Evolutionary conservation across 2,113 vertebrate species (phyloP).

Genomic region (Ceyx cyanopectus): DNA sequence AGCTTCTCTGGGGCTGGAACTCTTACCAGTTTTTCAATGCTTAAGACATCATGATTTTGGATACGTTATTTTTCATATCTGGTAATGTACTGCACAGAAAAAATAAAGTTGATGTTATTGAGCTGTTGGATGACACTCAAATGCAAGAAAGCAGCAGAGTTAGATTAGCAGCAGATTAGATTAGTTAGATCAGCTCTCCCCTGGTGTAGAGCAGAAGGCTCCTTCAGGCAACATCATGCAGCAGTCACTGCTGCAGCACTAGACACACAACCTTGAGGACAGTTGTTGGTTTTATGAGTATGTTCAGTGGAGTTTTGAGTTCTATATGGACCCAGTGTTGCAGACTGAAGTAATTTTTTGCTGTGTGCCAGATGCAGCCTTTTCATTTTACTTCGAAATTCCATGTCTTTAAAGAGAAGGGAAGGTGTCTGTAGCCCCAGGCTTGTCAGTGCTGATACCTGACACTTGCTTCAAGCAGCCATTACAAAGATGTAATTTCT

Average conservation of each 20-base stretch:
- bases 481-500: background rate
- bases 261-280: background rate
- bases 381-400: background rate
- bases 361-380: background rate
- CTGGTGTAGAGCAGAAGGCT: background rate
- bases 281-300: background rate
- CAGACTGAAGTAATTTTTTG: background rate
- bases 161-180: no score
- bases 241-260: fast-evolving
- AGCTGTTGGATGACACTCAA: background rate
- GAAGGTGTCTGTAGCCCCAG: background rate
- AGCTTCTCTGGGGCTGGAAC: background rate
- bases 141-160: background rate
- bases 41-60: background rate
- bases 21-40: background rate
- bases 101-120: background rate
- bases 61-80: background rate
- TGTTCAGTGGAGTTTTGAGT: background rate
- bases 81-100: background rate
- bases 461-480: background rate
- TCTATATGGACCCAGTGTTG: background rate
- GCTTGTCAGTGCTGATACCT: background rate
- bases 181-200: background rate
- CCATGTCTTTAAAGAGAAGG: background rate
- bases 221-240: background rate